A percentile compares a stretch with the other conserved stretches of the same genome.
Conservation (phyloP, 35 echinoderm and acorn worm genomes). For the Lytechinus variegatus region DNA sequence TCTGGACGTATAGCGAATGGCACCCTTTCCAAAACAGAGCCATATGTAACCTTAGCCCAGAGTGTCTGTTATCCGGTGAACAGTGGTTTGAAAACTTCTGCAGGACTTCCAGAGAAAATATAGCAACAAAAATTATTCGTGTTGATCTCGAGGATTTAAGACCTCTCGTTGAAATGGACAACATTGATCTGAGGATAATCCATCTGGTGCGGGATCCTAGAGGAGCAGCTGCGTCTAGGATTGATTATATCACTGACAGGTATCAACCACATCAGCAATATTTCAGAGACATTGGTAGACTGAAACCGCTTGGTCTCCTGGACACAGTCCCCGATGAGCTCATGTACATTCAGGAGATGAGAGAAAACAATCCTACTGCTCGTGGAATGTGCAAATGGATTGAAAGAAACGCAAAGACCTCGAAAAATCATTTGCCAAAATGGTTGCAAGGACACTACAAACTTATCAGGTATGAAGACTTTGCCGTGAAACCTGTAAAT, state of each 20-base stretch:
- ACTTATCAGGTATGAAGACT: background rate
- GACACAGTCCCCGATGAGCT: background rate
- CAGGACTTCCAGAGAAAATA: background rate
- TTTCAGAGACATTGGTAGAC: background rate
- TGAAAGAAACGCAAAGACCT: background rate
- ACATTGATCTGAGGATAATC: background rate
- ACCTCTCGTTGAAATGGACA: background rate
- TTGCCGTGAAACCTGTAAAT: background rate
- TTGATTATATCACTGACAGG: background rate
- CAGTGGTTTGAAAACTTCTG: background rate
- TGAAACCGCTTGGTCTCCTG: constrained; percentile 2
- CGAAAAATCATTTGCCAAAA: background rate
- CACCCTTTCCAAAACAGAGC: background rate
- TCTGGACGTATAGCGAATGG: background rate
- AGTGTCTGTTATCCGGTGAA: background rate
- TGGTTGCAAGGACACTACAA: background rate
- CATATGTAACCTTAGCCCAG: background rate
- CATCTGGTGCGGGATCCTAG: constrained; percentile 14
- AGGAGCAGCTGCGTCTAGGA: background rate
- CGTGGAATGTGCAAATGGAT: constrained; percentile 15
- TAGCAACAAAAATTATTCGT: background rate
- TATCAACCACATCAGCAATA: background rate
- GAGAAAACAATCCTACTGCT: background rate
- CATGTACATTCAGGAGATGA: background rate
- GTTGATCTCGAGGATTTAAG: background rate